Percentiles rank a stretch among this genome's conserved stretches.
phyloP scores from a whole-genome alignment of 2,888 invertebrate species.

The Dryomyza anilis region DNA sequence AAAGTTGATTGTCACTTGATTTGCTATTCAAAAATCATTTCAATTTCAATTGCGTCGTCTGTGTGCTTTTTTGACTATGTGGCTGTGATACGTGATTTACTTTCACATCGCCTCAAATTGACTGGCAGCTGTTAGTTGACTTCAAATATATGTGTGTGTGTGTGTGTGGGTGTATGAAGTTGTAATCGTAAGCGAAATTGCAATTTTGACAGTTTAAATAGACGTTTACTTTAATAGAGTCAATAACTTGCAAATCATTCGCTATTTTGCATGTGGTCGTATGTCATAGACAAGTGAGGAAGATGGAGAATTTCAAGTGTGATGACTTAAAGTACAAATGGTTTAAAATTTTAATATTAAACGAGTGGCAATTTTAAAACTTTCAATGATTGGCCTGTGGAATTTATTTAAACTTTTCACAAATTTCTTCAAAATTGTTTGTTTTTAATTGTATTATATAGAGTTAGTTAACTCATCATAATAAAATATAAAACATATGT shows the following conservation, averaged over 20 bases:
- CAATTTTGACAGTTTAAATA: constrained; percentile 15
- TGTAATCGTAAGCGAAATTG: neutral
- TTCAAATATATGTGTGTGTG: no score
- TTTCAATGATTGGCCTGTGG: no score
- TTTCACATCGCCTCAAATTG: constrained; percentile 7
- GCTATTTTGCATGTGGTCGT: constrained; percentile 14
- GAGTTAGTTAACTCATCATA: no score
- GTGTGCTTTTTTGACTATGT: neutral
- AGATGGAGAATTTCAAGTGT: no score
- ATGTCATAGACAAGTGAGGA: no score
- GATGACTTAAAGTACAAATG: no score
- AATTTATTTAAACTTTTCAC: no score
- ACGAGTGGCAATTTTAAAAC: no score
- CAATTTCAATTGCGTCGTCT: neutral
- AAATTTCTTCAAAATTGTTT: no score
- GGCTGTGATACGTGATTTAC: constrained; percentile 16
- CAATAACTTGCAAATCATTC: constrained; percentile 17
- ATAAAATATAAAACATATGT: no score
- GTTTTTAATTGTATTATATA: no score
- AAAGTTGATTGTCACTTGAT: constrained; percentile 16
- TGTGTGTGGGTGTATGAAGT: neutral
- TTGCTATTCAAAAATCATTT: constrained; percentile 14
- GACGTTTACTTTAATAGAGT: constrained; percentile 9
- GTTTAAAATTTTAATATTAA: no score
- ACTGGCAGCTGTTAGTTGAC: constrained; percentile 12